Conservation (phyloP, 1,140 invertebrate species). For the Heliconius hermathena region DNA sequence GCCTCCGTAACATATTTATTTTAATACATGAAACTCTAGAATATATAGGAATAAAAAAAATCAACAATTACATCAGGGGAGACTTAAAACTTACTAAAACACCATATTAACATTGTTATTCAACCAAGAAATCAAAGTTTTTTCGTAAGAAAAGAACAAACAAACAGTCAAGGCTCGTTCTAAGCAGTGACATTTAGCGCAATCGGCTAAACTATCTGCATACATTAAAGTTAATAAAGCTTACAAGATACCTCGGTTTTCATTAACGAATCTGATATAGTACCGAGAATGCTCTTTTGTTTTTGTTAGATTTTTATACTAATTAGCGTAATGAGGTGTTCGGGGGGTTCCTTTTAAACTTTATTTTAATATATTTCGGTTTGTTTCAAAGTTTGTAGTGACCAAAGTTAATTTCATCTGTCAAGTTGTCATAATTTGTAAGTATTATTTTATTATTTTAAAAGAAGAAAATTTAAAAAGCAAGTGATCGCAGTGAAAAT, state of each 20-base stretch:
- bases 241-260: conserved; percentile 59
- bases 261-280: conserved; percentile 73
- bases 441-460: too few species aligned
- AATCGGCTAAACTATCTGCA: conserved; percentile 70
- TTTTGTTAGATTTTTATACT: conserved; percentile 64
- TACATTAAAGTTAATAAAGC: conserved; percentile 78
- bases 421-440: too few species aligned
- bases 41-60: too few species aligned
- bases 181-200: conserved; percentile 65
- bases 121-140: not conserved
- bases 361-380: not conserved
- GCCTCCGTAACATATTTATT: too few species aligned
- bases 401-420: too few species aligned
- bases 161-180: conserved; percentile 17
- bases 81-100: not conserved
- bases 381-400: too few species aligned
- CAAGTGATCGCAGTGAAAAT: too few species aligned
- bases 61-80: too few species aligned
- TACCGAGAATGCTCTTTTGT: conserved; percentile 65
- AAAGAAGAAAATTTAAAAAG: too few species aligned
- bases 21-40: too few species aligned
- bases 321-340: conserved; percentile 74
- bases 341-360: conserved; percentile 28
- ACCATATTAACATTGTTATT: not conserved
- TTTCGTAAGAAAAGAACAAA: conserved; percentile 11